A percentile compares a stretch with the other conserved stretches of the same genome.
Conservation (phyloP, 2,113 vertebrate species). For the Circaetus cinerascens region DNA sequence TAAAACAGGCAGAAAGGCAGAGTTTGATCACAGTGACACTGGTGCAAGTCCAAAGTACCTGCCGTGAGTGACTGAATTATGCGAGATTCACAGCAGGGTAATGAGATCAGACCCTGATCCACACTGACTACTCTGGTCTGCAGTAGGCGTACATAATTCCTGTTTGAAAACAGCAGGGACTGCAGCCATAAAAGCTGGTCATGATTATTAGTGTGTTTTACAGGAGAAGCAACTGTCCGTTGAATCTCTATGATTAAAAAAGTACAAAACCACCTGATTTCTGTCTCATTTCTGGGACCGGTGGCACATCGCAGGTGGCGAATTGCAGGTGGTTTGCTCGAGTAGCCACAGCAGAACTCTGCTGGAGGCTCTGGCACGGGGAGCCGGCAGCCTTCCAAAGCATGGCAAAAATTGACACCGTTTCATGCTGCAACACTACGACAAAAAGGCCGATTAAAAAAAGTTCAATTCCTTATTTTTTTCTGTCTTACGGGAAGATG, state of each 20-base stretch:
- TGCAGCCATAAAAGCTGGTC: neutral
- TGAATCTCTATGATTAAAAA: neutral
- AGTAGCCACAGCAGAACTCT: neutral
- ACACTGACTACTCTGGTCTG: neutral
- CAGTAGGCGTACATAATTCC: neutral
- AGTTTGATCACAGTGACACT: neutral
- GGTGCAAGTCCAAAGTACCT: slow-evolving; percentile 6
- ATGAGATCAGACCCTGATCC: neutral
- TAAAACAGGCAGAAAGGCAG: neutral
- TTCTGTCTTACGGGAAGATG: neutral
- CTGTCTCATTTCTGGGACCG: rapidly evolving
- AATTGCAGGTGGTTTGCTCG: neutral
- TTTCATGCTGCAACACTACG: neutral
- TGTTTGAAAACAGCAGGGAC: neutral
- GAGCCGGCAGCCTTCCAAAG: neutral
- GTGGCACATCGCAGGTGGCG: rapidly evolving
- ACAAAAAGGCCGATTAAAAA: neutral
- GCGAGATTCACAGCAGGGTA: slow-evolving; percentile 1
- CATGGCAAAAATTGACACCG: neutral
- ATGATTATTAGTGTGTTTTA: neutral
- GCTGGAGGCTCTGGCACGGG: neutral
- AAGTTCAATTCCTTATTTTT: neutral
- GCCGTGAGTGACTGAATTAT: neutral
- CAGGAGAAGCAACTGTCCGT: neutral
- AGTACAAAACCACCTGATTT: neutral